These are phyloP conservation scores for Chrysaora quinquecirrha DNA, from an alignment of 30 jellyfish, hydroid and myxozoan species.

Conservation along the genomic window DNA sequence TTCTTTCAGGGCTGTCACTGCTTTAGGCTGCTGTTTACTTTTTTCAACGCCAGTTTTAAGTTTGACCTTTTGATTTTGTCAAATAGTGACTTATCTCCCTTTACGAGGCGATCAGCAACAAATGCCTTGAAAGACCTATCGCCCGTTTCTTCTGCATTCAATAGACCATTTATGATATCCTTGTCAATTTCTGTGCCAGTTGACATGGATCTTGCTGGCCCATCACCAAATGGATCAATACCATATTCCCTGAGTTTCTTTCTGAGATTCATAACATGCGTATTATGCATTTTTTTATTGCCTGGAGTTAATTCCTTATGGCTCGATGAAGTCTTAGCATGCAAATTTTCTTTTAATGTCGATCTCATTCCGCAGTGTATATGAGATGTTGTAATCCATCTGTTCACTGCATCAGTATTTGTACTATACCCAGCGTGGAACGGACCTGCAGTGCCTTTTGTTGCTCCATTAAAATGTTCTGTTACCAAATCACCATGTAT, in stretches of 20 bases:
- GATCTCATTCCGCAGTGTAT: constrained; percentile 7
- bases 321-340: too few relatives aligned
- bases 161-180: constrained; percentile 5
- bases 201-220: constrained; percentile 34
- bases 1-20: constrained; percentile 20
- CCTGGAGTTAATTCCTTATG: constrained; percentile 39
- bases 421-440: constrained; percentile 34
- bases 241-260: constrained; percentile 15
- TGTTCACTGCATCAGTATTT: too few relatives aligned
- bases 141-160: constrained; percentile 29
- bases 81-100: constrained; percentile 18
- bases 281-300: constrained; percentile 8
- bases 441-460: constrained; percentile 43
- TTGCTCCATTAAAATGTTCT: too few relatives aligned
- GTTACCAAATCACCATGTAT: too few relatives aligned
- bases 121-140: constrained; percentile 1
- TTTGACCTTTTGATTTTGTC: constrained; percentile 14
- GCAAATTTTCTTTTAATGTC: too few relatives aligned
- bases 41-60: constrained; percentile 33
- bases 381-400: too few relatives aligned
- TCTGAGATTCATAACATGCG: constrained; percentile 15
- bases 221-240: constrained; percentile 15
- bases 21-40: not conserved
- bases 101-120: constrained; percentile 12
- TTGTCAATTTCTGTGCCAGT: constrained; percentile 15